Conservation (phyloP, 2,113 vertebrate genomes). For the Hippocampus mohnikei region DNA sequence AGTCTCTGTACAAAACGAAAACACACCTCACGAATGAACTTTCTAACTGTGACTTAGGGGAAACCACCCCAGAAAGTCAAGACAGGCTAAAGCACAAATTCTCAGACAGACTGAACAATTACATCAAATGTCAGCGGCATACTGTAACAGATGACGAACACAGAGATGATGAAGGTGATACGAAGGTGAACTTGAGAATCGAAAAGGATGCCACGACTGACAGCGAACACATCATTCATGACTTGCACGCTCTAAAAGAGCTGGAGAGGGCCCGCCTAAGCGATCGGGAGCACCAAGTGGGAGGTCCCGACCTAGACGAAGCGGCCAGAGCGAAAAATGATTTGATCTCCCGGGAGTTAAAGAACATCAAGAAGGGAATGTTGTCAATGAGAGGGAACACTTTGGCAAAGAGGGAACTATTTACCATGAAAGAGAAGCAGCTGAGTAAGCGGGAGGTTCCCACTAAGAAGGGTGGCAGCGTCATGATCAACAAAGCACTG, state of each 20-base stretch:
- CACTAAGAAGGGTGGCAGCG: conserved; percentile 40
- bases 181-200: conserved; percentile 16
- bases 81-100: conserved; percentile 60
- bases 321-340: conserved; percentile 58
- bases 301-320: conserved; percentile 35
- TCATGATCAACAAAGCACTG: conserved; percentile 50
- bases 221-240: conserved; percentile 49
- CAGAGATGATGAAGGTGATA: conserved; percentile 27
- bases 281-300: conserved; percentile 32
- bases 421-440: conserved; percentile 53
- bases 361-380: conserved; percentile 60
- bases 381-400: conserved; percentile 68
- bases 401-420: conserved; percentile 57
- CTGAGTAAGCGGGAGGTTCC: conserved; percentile 29
- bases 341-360: conserved; percentile 59
- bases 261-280: conserved; percentile 46
- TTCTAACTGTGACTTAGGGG: conserved; percentile 13
- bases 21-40: conserved; percentile 1
- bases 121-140: conserved; percentile 71
- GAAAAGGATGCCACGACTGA: conserved; percentile 31
- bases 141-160: conserved; percentile 35
- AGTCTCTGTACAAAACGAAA: conserved; percentile 34
- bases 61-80: conserved; percentile 34
- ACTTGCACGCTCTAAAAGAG: conserved; percentile 61
- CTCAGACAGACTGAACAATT: conserved; percentile 72